A percentile compares a stretch with the other conserved stretches of the same genome.
phyloP scores from a whole-genome alignment of 1,140 invertebrate genomes.

The Pogonomyrmex barbatus region DNA sequence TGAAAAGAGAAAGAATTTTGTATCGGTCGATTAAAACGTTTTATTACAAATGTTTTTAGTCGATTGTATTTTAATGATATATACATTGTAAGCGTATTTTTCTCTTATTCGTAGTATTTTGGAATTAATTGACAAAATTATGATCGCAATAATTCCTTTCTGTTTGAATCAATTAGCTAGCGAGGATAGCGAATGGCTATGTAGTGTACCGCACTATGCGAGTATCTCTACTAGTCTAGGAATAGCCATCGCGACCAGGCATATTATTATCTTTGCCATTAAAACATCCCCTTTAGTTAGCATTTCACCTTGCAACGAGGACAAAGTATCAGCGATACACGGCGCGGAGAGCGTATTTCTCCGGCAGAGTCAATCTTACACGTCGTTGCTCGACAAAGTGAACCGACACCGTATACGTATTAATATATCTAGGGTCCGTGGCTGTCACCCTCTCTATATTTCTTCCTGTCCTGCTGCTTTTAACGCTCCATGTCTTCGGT shows the following conservation, averaged over 20 bases:
- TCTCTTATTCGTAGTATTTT: not conserved
- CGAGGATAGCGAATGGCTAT: not conserved
- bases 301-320: constrained; percentile 83
- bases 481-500: constrained; percentile 72
- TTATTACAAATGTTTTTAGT: not conserved
- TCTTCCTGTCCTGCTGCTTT: constrained; percentile 69
- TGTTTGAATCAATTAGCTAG: constrained; percentile 37
- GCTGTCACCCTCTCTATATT: constrained; percentile 75
- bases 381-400: constrained; percentile 83
- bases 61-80: not conserved
- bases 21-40: not conserved
- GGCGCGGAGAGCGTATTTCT: constrained; percentile 75
- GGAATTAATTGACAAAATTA: not conserved
- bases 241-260: constrained; percentile 68
- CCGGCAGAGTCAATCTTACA: constrained; percentile 80
- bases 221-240: constrained; percentile 58
- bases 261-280: constrained; percentile 80
- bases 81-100: not conserved
- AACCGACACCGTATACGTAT: constrained; percentile 80
- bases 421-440: constrained; percentile 82
- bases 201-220: not conserved
- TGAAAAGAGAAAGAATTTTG: not conserved
- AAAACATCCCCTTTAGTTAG: constrained; percentile 84
- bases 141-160: constrained; percentile 11
- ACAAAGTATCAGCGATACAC: constrained; percentile 79